phyloP scores from a whole-genome alignment of 2,113 vertebrate genomes.

The Notothenia coriiceps region DNA sequence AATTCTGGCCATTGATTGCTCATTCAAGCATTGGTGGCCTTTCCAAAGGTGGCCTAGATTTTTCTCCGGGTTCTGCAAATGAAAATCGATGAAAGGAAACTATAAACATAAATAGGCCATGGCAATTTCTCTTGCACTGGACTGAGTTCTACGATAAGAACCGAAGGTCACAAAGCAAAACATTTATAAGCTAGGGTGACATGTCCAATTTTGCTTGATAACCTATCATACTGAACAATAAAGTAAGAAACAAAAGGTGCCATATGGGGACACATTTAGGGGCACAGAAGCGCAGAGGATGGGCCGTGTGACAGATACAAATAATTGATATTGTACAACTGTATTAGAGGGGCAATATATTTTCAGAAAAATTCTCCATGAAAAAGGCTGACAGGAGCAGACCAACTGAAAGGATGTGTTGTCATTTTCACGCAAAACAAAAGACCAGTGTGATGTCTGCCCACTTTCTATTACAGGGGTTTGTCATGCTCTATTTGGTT shows the following conservation, averaged over 20 bases:
- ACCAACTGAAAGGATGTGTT: conserved; percentile 17
- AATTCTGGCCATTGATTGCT: conserved; percentile 26
- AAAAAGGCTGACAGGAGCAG: conserved; percentile 28
- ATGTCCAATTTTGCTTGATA: conserved; percentile 48
- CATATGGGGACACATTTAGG: conserved; percentile 25
- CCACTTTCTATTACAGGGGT: conserved; percentile 25
- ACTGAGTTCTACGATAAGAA: conserved; percentile 19
- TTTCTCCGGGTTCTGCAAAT: conserved; percentile 50
- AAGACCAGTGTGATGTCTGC: neutral
- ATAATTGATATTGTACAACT: conserved; percentile 30
- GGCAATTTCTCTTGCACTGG: conserved; percentile 37
- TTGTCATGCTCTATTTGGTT: conserved; percentile 41
- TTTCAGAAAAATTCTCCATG: neutral
- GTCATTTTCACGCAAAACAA: conserved; percentile 24
- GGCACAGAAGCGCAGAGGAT: conserved; percentile 7
- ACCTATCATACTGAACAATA: conserved; percentile 48
- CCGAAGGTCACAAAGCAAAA: conserved; percentile 52
- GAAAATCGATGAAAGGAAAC: conserved; percentile 62
- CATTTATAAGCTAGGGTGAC: conserved; percentile 43
- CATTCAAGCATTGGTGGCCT: conserved; percentile 38
- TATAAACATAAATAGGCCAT: conserved; percentile 60
- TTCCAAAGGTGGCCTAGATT: conserved; percentile 35
- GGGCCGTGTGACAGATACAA: neutral
- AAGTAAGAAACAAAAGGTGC: conserved; percentile 26
- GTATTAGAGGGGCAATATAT: conserved; percentile 11